A percentile compares a stretch with the other conserved stretches of the same genome.
Conservation (phyloP, 1,140 invertebrate species). For the Bombus vancouverensis region DNA sequence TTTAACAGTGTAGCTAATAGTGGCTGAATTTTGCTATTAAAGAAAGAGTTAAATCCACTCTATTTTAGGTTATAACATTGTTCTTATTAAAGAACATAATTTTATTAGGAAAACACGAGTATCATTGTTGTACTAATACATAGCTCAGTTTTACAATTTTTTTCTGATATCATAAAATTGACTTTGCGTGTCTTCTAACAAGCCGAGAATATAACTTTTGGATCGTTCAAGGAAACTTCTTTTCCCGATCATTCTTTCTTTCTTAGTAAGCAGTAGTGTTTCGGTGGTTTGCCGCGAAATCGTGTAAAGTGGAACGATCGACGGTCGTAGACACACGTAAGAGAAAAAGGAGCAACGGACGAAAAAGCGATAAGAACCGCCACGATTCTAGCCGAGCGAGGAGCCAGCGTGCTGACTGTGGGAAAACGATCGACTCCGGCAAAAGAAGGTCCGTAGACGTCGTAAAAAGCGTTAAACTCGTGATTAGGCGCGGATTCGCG, state of each 20-base stretch:
- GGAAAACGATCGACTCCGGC: slow-evolving; percentile 76
- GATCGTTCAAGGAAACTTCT: background rate
- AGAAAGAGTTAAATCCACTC: no score
- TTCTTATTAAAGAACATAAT: no score
- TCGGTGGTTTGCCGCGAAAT: slow-evolving; percentile 68
- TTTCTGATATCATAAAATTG: no score
- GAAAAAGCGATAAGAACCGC: slow-evolving; percentile 63
- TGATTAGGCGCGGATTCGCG: slow-evolving; percentile 78
- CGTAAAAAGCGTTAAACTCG: slow-evolving; percentile 79
- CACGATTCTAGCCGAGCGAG: slow-evolving; percentile 45
- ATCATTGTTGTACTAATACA: no score
- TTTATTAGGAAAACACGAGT: no score
- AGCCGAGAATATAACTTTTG: background rate
- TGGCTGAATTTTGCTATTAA: no score
- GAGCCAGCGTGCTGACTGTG: slow-evolving; percentile 70
- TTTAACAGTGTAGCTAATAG: no score
- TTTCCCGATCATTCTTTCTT: background rate
- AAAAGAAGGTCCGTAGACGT: slow-evolving; percentile 55
- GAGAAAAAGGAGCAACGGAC: background rate
- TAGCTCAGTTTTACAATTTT: no score
- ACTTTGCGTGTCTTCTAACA: background rate
- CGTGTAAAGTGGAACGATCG: slow-evolving; percentile 73
- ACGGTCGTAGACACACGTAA: slow-evolving; percentile 53
- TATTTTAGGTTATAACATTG: no score
- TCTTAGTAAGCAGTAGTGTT: slow-evolving; percentile 10